Evolutionary conservation across 2,888 invertebrate species (phyloP).

Genomic region (Lysandra coridon): DNA sequence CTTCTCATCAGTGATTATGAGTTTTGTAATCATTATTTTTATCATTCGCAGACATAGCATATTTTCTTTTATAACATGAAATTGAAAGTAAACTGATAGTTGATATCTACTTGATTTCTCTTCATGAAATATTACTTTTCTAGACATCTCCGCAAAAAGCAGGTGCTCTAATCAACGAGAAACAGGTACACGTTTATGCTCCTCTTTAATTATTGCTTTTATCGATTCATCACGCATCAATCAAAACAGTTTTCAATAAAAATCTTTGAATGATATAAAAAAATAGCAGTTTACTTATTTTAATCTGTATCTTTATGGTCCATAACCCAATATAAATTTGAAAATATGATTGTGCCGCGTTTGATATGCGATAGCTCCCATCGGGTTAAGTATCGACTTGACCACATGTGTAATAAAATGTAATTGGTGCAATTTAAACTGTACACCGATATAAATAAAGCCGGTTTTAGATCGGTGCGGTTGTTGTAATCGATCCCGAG

Average conservation of each 20-base stretch:
- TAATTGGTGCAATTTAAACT: background rate
- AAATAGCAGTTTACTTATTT: conserved; percentile 36
- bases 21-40: background rate
- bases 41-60: background rate
- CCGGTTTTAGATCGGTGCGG: conserved; percentile 1
- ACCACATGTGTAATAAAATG: conserved; percentile 40
- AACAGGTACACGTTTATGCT: background rate
- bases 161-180: background rate
- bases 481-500: conserved; percentile 39
- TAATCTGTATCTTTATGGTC: conserved; percentile 57
- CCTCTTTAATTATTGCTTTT: background rate
- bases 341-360: conserved; percentile 54
- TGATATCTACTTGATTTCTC: background rate
- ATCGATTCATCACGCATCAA: conserved; percentile 11
- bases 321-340: conserved; percentile 56
- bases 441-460: background rate
- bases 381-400: conserved; percentile 40
- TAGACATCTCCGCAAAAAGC: background rate
- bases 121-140: background rate
- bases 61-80: background rate
- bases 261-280: conserved; percentile 9
- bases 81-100: background rate
- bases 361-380: conserved; percentile 59
- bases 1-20: background rate
- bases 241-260: background rate